Conservation (phyloP, 2,113 vertebrate species). For the Cochlearius cochlearius region DNA sequence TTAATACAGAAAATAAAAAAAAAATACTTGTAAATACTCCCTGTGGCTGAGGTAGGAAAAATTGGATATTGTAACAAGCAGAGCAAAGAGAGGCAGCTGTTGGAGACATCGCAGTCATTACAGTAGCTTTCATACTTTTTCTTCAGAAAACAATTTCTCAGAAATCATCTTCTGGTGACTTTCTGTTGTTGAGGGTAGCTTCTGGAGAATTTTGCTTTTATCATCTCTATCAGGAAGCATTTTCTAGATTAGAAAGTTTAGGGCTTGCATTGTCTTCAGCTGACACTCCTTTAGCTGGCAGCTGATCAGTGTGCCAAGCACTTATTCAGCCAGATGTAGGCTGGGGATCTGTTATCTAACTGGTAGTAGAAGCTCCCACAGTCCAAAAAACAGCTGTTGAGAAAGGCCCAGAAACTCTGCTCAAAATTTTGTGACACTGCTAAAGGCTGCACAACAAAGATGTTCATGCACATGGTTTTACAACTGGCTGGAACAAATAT, state of each 20-base stretch:
- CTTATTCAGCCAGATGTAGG: neutral
- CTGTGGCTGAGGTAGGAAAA: neutral
- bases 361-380: neutral
- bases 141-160: neutral
- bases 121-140: neutral
- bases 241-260: neutral
- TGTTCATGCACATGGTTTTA: neutral
- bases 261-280: neutral
- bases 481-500: neutral
- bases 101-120: neutral
- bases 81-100: neutral
- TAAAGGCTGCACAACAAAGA: neutral
- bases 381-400: neutral
- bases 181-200: neutral
- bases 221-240: neutral
- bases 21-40: neutral
- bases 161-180: neutral
- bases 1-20: neutral
- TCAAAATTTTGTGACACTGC: neutral
- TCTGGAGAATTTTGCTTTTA: neutral
- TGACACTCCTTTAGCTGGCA: neutral
- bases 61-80: neutral
- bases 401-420: neutral
- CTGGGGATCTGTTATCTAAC: neutral
- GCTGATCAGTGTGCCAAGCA: neutral